Evolutionary conservation across 1,140 invertebrate species (phyloP).

Genomic region (Triops longicaudatus): DNA sequence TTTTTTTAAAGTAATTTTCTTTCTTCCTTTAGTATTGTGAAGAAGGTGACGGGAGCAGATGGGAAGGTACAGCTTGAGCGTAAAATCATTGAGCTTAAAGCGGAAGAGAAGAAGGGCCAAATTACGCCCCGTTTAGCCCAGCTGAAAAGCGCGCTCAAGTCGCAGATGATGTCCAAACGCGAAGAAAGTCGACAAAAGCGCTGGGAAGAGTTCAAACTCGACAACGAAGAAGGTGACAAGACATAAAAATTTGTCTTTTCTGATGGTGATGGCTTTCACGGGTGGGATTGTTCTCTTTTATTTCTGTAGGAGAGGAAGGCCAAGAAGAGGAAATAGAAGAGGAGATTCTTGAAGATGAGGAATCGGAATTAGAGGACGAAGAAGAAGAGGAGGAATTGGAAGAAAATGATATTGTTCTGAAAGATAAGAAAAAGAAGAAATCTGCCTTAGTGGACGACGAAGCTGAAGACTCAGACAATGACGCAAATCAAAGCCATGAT

Average conservation of each 20-base stretch:
- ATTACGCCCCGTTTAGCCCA: background rate
- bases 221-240: constrained; percentile 3
- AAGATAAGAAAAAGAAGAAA: background rate
- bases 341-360: background rate
- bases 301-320: background rate
- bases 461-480: background rate
- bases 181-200: background rate
- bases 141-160: background rate
- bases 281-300: background rate
- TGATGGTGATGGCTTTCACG: background rate
- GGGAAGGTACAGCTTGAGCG: background rate
- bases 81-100: background rate
- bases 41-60: background rate
- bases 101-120: background rate
- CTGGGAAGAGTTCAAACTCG: background rate
- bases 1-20: background rate
- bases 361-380: background rate
- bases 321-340: constrained; percentile 1
- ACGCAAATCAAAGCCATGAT: background rate
- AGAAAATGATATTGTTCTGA: background rate
- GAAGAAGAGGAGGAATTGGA: constrained; percentile 10
- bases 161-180: background rate
- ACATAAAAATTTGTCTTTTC: background rate
- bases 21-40: background rate
- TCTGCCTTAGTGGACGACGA: background rate